Conservation (phyloP, 1,140 invertebrate species). For the Acyrthosiphon pisum region DNA sequence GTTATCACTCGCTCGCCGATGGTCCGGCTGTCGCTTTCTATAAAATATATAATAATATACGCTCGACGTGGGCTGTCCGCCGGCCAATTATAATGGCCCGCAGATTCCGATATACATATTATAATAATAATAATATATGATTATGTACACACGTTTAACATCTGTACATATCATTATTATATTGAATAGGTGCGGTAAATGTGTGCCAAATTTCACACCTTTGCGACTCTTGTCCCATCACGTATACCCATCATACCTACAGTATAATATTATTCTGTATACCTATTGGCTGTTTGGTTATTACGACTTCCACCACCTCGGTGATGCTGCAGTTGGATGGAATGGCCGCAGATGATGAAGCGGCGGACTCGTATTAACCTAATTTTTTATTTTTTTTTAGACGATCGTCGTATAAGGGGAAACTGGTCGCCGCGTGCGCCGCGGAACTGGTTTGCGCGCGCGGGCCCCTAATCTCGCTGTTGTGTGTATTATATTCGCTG, state of each 20-base stretch:
- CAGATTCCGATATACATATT: neutral
- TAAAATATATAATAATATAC: neutral
- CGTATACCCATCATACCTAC: too few relatives aligned
- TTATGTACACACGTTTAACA: neutral
- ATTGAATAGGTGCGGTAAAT: neutral
- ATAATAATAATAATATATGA: neutral
- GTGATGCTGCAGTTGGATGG: neutral
- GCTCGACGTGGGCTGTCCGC: neutral
- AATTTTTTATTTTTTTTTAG: constrained; percentile 16
- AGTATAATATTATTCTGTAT: too few relatives aligned
- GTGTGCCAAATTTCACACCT: constrained; percentile 53
- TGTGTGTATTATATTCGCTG: neutral
- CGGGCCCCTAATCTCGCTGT: constrained; percentile 15
- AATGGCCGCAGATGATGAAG: neutral
- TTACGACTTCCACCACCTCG: too few relatives aligned
- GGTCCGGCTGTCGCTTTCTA: constrained; percentile 12
- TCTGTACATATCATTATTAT: neutral
- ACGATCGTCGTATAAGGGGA: constrained; percentile 2
- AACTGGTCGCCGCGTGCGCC: constrained; percentile 32
- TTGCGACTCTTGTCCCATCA: constrained; percentile 30
- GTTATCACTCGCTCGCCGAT: constrained; percentile 17
- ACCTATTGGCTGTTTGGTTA: neutral
- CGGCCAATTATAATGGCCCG: constrained; percentile 19
- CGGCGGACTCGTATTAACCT: constrained; percentile 41
- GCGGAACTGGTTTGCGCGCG: constrained; percentile 49